These are phyloP conservation scores for Corydoras maculifer DNA, from an alignment of 2,113 vertebrate species.

Conservation along the genomic window DNA sequence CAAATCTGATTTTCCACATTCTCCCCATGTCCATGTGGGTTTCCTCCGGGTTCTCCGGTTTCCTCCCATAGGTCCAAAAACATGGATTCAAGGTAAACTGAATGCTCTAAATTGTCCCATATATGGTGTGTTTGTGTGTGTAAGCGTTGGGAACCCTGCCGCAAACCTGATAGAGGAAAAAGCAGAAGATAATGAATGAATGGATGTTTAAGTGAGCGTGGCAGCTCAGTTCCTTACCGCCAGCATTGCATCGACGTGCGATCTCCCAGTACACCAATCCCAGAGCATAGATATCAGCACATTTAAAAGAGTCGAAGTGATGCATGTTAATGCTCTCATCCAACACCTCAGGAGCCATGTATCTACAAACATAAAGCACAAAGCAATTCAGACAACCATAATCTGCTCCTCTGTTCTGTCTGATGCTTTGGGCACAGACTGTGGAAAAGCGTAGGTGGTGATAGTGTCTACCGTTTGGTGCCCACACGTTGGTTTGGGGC, in stretches of 20 bases:
- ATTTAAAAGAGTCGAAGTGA: conserved; percentile 96
- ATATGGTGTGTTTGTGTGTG: no score
- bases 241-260: conserved; percentile 83
- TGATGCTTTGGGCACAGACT: background rate
- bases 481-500: conserved; percentile 93
- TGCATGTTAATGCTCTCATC: conserved; percentile 96
- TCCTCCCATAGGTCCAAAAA: no score
- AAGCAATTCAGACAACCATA: background rate
- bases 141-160: no score
- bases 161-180: no score
- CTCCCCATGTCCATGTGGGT: no score
- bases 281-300: conserved; percentile 90
- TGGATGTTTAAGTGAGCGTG: no score
- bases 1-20: no score
- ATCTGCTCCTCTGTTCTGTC: background rate
- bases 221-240: conserved; percentile 65
- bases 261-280: conserved; percentile 97
- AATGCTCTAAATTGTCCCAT: no score
- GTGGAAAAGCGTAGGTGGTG: background rate
- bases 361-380: conserved; percentile 58
- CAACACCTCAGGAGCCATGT: conserved; percentile 95
- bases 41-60: no score
- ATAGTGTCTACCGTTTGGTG: conserved; percentile 78
- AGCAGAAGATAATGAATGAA: no score
- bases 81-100: no score